Evolutionary conservation across 1,140 invertebrate species (phyloP).

Genomic region (Drosophila rufa): DNA sequence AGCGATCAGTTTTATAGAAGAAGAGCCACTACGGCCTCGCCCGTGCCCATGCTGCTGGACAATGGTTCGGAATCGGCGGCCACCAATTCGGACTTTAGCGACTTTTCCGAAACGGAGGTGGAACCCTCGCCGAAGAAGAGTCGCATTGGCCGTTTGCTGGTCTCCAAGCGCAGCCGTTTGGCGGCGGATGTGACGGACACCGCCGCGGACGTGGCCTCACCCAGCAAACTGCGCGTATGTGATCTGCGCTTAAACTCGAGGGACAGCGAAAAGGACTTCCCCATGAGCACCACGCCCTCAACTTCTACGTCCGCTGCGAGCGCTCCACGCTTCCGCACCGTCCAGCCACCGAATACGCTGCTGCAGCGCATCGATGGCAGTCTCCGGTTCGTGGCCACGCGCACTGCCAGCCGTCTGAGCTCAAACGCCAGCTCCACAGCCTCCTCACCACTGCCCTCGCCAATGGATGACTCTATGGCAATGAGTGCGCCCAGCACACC

Average conservation of each 20-base stretch:
- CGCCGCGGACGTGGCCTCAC: slow-evolving; percentile 86
- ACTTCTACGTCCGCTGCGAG: slow-evolving; percentile 46
- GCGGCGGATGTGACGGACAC: slow-evolving; percentile 67
- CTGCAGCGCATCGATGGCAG: slow-evolving; percentile 69
- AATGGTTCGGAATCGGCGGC: slow-evolving; percentile 86
- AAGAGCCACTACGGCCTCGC: slow-evolving; percentile 85
- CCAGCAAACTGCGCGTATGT: slow-evolving; percentile 88
- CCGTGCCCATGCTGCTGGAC: slow-evolving; percentile 86
- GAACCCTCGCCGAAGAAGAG: slow-evolving; percentile 90
- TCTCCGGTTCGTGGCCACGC: slow-evolving; percentile 62
- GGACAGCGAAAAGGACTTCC: slow-evolving; percentile 86
- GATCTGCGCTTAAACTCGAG: slow-evolving; percentile 87
- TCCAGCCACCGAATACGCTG: slow-evolving; percentile 74
- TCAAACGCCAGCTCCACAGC: slow-evolving; percentile 85
- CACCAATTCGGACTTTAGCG: slow-evolving; percentile 86
- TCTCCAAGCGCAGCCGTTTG: slow-evolving; percentile 67
- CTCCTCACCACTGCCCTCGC: slow-evolving; percentile 84
- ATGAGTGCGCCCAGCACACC: slow-evolving; percentile 85
- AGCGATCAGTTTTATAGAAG: slow-evolving; percentile 81
- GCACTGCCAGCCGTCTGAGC: slow-evolving; percentile 68
- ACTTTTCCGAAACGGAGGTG: slow-evolving; percentile 88
- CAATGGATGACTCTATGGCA: slow-evolving; percentile 76
- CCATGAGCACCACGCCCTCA: slow-evolving; percentile 66
- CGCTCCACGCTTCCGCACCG: slow-evolving; percentile 66
- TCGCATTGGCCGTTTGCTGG: slow-evolving; percentile 85